Evolutionary conservation across 2,888 invertebrate genomes (phyloP).

Genomic region (Eristalis pertinax): DNA sequence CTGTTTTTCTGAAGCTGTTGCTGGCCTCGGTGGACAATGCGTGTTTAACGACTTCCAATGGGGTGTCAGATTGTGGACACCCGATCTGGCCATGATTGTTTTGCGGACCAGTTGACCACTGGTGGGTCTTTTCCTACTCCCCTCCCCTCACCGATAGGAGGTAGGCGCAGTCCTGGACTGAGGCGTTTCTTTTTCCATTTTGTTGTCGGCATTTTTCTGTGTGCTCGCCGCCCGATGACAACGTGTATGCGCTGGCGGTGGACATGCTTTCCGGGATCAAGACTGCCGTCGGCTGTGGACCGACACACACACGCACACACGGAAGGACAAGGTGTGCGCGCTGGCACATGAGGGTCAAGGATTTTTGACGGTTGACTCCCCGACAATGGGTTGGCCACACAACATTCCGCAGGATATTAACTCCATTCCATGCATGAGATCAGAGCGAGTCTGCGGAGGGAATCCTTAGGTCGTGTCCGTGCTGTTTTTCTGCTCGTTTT

Average conservation of each 20-base stretch:
- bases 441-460: slow-evolving; percentile 47
- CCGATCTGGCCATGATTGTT: slow-evolving; percentile 70
- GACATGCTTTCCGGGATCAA: slow-evolving; percentile 64
- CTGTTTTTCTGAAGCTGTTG: slow-evolving; percentile 59
- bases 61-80: slow-evolving; percentile 73
- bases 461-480: not conserved
- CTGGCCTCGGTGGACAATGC: slow-evolving; percentile 69
- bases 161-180: not conserved
- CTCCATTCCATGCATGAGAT: slow-evolving; percentile 64
- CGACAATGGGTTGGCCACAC: slow-evolving; percentile 70
- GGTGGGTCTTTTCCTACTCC: too few species aligned
- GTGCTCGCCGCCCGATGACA: slow-evolving; percentile 49
- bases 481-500: slow-evolving; percentile 7
- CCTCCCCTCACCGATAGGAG: not conserved
- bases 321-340: slow-evolving; percentile 1
- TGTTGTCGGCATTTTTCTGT: not conserved
- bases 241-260: slow-evolving; percentile 61
- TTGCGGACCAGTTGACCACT: slow-evolving; percentile 39
- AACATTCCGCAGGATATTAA: slow-evolving; percentile 72
- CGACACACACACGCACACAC: slow-evolving; percentile 10
- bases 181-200: not conserved
- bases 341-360: slow-evolving; percentile 56
- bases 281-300: slow-evolving; percentile 33
- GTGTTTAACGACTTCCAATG: slow-evolving; percentile 73
- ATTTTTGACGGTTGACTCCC: slow-evolving; percentile 64